Base-by-base conservation (phyloP, 2,888 invertebrate species). In the Serripes groenlandicus region DNA sequence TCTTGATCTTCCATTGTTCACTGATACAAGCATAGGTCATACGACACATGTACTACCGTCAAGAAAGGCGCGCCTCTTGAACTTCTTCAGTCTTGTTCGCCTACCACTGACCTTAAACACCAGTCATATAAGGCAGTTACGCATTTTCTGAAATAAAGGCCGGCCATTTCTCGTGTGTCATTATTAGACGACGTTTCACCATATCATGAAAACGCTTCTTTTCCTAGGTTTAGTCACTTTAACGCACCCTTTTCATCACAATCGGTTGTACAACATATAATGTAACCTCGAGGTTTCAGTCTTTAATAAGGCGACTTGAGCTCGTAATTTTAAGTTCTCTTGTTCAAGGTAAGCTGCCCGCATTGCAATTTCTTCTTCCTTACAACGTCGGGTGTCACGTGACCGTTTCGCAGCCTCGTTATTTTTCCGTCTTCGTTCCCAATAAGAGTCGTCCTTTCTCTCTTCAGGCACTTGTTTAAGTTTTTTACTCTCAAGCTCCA, bases 331-430 rank as follows among this genome's bases (percentile, higher is more conserved):
- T 42, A 92, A 80, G 74, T 92, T 92, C 78, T 92, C 92, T 76
- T 92, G 92, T 86, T 92, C 92, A 34, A 92, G 78, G 82, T 88
- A 92, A 7, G 92, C 92, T 18, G 91, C 92, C 35, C 92, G 64
- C 91, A 91, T 91, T 21, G 92, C 92, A 9, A 92, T 92, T 80
- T 92, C 92, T 76, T 92, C 92, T 66, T 92, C 92, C 56, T 92
- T 92, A n/a, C 85, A 85, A 23, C 92, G 75, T 23, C 92, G 78
- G 26, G 89, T 87, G 73, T 92, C 92, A 54, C 92, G 81, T 35
- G 92, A 92, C 52, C 92, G 73, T 80, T 92, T 92, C 9, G 92
- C 92, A 52, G 92, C 92, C 71, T 92, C 92, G 85, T 92, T 92
- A 81, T 92, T 92, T 84, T 92, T 92, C 62, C 92, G 71, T 58